Percentiles rank a stretch among this genome's conserved stretches.
These are phyloP conservation scores for Arenaria interpres DNA, from an alignment of 2,113 vertebrate species.

Conservation along the genomic window DNA sequence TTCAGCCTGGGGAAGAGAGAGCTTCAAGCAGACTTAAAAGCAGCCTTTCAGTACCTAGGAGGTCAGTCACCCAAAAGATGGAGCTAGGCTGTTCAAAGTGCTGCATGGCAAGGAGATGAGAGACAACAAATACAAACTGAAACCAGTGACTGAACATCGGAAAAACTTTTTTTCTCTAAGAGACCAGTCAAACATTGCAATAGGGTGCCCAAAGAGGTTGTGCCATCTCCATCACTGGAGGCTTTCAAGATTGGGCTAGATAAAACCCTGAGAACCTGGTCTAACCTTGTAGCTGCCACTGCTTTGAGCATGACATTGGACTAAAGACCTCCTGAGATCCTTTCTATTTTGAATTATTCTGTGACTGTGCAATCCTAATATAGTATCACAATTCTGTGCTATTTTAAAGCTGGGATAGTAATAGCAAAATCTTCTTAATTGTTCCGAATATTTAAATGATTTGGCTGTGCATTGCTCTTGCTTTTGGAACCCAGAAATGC, in stretches of 20 bases:
- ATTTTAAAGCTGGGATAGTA: neutral
- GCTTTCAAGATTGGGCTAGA: neutral
- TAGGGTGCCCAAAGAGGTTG: neutral
- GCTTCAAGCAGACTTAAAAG: neutral
- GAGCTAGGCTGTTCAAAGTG: neutral
- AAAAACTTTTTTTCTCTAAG: neutral
- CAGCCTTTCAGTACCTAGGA: neutral
- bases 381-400: neutral
- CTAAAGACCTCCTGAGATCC: neutral
- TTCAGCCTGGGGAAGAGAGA: neutral
- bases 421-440: conserved; percentile 34
- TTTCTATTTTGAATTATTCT: neutral
- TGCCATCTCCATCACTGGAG: neutral
- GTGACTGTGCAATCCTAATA: neutral
- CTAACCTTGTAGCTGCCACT: neutral
- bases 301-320: neutral
- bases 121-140: neutral
- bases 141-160: neutral
- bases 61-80: neutral
- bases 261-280: neutral
- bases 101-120: neutral
- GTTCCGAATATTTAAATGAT: conserved; percentile 23
- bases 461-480: neutral
- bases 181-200: neutral
- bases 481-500: conserved; percentile 40